A percentile compares a stretch with the other conserved stretches of the same genome.
Conservation (phyloP, 2,888 invertebrate species). For the Hirtodrosophila cameraria region DNA sequence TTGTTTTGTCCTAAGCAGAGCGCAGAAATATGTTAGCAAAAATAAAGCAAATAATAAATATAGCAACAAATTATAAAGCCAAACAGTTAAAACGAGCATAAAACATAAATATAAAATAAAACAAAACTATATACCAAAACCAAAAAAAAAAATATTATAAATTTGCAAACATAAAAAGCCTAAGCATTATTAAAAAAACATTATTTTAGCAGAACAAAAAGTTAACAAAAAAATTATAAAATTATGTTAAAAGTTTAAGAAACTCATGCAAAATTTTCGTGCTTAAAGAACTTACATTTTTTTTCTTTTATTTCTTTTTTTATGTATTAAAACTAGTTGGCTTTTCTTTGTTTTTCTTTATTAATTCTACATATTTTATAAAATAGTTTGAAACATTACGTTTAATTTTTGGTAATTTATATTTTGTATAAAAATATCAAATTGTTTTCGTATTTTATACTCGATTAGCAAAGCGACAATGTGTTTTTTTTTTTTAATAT, state of each 20-base stretch:
- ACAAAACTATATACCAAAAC: neutral
- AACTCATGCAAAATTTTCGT: constrained; percentile 33
- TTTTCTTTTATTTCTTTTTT: neutral
- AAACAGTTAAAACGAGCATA: neutral
- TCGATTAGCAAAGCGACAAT: constrained; percentile 65
- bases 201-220: neutral
- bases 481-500: constrained; percentile 16
- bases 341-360: constrained; percentile 37
- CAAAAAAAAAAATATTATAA: too few species aligned
- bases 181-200: neutral
- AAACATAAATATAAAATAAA: neutral
- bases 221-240: neutral
- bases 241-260: neutral
- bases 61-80: constrained; percentile 1
- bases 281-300: constrained; percentile 34
- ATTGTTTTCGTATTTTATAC: constrained; percentile 44
- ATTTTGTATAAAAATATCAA: constrained; percentile 75
- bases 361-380: constrained; percentile 61
- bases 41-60: constrained; percentile 11
- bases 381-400: constrained; percentile 50
- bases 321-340: constrained; percentile 18
- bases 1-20: constrained; percentile 64
- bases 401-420: constrained; percentile 30
- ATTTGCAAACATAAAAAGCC: neutral
- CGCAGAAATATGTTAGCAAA: constrained; percentile 37